A percentile compares a stretch with the other conserved stretches of the same genome.
Evolutionary conservation across 1,140 invertebrate genomes (phyloP).

Genomic region (Matsumurasca onukii): DNA sequence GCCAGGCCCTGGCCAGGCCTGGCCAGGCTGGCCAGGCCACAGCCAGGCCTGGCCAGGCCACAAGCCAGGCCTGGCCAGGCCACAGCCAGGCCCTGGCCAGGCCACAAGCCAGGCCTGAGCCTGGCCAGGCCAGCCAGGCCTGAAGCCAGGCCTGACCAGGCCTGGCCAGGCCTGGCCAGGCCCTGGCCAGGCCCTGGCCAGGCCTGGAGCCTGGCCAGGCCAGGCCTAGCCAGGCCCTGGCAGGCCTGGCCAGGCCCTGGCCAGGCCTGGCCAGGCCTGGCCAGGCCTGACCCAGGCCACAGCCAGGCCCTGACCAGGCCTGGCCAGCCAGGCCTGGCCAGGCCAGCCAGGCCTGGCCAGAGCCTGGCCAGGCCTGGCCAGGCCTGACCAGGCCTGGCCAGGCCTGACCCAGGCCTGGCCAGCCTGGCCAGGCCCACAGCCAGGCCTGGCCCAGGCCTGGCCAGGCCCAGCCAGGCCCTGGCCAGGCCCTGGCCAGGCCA

Average conservation of each 20-base stretch:
- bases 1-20: too few species aligned
- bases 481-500: too few species aligned
- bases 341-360: conserved; percentile 4
- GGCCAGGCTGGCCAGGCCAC: background rate
- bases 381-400: conserved; percentile 4
- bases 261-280: conserved; percentile 3
- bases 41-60: background rate
- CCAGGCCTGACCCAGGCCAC: conserved; percentile 4
- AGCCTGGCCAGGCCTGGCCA: conserved; percentile 3
- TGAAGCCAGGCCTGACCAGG: background rate
- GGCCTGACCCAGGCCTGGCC: too few species aligned
- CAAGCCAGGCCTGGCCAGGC: background rate
- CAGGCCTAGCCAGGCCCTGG: too few species aligned
- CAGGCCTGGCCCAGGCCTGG: background rate
- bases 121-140: background rate
- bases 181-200: background rate
- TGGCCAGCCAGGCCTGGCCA: too few species aligned
- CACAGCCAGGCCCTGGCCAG: too few species aligned
- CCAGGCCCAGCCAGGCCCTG: background rate
- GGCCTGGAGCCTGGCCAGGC: too few species aligned
- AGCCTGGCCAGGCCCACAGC: too few species aligned
- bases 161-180: background rate
- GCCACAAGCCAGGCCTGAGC: background rate
- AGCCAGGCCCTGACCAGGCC: background rate
- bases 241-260: background rate